A percentile compares a stretch with the other conserved stretches of the same genome.
phyloP scores from a whole-genome alignment of 2,113 vertebrate species.

The Chlorodrepanis virens region DNA sequence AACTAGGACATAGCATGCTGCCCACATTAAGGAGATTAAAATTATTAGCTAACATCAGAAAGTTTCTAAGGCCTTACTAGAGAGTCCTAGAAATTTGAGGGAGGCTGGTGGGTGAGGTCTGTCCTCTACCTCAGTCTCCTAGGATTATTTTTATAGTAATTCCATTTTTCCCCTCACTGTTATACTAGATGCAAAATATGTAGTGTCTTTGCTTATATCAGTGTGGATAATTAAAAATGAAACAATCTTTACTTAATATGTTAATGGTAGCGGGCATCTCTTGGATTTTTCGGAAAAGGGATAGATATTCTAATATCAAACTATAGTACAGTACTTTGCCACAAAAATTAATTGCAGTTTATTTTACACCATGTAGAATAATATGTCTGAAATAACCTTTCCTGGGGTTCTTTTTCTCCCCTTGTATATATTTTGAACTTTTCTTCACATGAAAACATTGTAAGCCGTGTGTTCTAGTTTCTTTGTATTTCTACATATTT shows the following conservation, averaged over 20 bases:
- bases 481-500: not conserved
- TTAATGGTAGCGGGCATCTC: not conserved
- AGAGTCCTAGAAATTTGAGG: not conserved
- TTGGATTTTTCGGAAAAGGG: not conserved
- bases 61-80: not conserved
- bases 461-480: not conserved
- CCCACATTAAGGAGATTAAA: not conserved
- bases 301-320: not conserved
- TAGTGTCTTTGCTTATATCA: not conserved
- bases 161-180: not conserved
- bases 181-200: not conserved
- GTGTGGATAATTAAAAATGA: not conserved
- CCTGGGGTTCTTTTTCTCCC: not conserved
- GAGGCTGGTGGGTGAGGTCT: not conserved
- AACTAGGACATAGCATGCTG: not conserved
- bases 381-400: not conserved
- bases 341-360: not conserved
- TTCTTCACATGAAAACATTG: not conserved
- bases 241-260: not conserved
- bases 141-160: not conserved
- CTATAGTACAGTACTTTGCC: not conserved
- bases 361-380: not conserved
- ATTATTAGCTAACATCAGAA: not conserved
- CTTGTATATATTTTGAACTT: not conserved
- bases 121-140: not conserved